phyloP scores from a whole-genome alignment of 2,113 vertebrate genomes.

The Tretioscincus oriximinensis region DNA sequence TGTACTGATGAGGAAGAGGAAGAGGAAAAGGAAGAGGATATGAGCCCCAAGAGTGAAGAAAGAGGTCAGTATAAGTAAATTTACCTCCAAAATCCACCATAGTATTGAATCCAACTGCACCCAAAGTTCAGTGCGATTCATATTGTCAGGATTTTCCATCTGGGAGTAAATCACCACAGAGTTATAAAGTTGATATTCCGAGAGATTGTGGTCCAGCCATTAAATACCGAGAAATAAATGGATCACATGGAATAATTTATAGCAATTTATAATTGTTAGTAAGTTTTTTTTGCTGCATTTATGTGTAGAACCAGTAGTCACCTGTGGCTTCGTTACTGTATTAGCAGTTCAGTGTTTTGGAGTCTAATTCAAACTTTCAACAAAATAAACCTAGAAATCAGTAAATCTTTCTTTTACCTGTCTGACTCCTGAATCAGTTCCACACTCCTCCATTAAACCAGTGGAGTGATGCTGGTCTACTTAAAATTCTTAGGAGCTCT shows the following conservation, averaged over 20 bases:
- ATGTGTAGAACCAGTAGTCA: background rate
- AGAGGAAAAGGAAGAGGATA: conserved; percentile 74
- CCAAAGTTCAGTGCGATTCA: conserved; percentile 16
- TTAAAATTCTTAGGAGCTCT: too few species aligned
- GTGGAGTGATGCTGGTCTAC: too few species aligned
- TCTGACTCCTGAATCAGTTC: too few species aligned
- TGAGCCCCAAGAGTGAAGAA: conserved; percentile 71
- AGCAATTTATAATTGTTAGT: background rate
- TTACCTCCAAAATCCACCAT: conserved; percentile 4
- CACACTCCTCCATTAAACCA: too few species aligned
- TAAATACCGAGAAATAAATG: background rate
- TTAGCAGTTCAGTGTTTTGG: background rate
- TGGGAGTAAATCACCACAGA: background rate
- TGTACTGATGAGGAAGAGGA: conserved; percentile 85
- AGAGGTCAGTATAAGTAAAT: conserved; percentile 67
- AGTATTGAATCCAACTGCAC: background rate
- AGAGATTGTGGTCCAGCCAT: background rate
- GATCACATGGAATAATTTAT: background rate
- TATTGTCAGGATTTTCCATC: conserved; percentile 1
- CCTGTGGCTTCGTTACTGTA: background rate
- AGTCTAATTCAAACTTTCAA: background rate
- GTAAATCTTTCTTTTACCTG: too few species aligned
- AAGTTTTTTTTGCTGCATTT: background rate
- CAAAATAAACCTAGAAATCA: too few species aligned
- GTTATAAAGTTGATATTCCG: background rate